Evolutionary conservation across 2,797 vertebrate species (phyloP), one percentile per base, ranked within the genome.

Genomic region (Eupleurogrammus muticus): DNA sequence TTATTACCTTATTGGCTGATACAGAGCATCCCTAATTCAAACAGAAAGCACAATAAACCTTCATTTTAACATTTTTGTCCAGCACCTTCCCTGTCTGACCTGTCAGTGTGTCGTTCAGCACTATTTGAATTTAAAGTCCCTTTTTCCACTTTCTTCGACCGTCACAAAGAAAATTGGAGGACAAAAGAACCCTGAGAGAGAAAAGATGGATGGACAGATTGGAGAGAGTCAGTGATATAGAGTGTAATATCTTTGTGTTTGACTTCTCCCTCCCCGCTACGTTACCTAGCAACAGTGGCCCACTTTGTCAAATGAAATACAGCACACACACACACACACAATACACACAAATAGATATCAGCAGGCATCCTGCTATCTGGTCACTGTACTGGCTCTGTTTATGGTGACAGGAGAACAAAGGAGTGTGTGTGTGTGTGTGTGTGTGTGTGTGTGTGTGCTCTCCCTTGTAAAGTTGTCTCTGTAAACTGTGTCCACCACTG

Each of bases 261-360:
- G 58, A 80, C 52, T 81, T 70, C 23, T 71, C 48, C 72, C 40
- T 66, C 40, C 57, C 66, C 73, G 44, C 59, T 76, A 71, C 13
- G 86, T 89, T 85, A 78, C 89, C 89, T 85, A 87, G 87, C 86
- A 90, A 89, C 89, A 80, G 47, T 73, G 73, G 66, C 67, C 67
- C 78, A 80, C 73, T 84, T 84, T 82, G 71, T 69, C 80, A 72
- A 79, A 75, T 75, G 66, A 77, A 79, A 80, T 56, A 49, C 23
- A 66, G 10, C 32, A 14, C 21, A 47, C 23, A 35, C 54, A 63
- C 28, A n/a, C 47, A 60, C 61, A 61, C 52, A 75, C n/a, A n/a
- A n/a, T n/a, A 63, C 28, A n/a, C 47, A 60, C 61, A 61, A 52
- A 75, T 42, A 40, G 19, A 63, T 70, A 70, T 70, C 70, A 68